Evolutionary conservation across 2,888 invertebrate genomes (phyloP), one percentile per base, ranked within the genome.

Genomic region (Epistrophe grossulariae): DNA sequence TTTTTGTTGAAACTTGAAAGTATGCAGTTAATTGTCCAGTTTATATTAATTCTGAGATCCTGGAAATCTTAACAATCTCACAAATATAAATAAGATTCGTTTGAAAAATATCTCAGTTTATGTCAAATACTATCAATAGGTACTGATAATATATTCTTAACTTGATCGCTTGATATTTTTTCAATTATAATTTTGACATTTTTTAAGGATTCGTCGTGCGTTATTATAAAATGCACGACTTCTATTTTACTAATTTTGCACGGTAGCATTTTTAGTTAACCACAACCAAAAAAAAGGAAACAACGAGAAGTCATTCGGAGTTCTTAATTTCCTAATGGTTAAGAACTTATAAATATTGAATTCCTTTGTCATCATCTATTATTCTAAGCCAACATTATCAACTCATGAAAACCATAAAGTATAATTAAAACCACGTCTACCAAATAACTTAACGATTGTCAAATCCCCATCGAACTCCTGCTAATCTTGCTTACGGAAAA

Each of bases 381-480:
- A 66, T 66, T 31, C 66, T 17, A 66, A 66, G 48, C 48, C 66
- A 66, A 50, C 78, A 82, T 79, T 68, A 79, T 45, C 79, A 60
- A 72, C 82, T 71, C 60, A 55, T 77, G 31, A 52, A 71, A 43
- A 79, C 64, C 57, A 40, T 31, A 70, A 57, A 66, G 45, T 45
- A 78, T 72, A 82, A 72, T 71, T 78, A 72, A 78, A 78, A 60
- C 59, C 52, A 66, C 79, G 73, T 79, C 72, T 72, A 43, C 66
- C 76, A 84, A 84, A 76, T 80, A 76, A 71, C 72, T 84, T 77
- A 72, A 77, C 64, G 72, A 77, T 80, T 84, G 52, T 59, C 74
- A 76, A 81, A 73, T 77, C 68, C 68, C 81, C 81, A 55, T 77
- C 81, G 80, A 60, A 68, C 45, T 48, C 31, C 43, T 84, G 81